Conservation (phyloP, 2,113 vertebrate species). For the Rhadina sibilatrix region DNA sequence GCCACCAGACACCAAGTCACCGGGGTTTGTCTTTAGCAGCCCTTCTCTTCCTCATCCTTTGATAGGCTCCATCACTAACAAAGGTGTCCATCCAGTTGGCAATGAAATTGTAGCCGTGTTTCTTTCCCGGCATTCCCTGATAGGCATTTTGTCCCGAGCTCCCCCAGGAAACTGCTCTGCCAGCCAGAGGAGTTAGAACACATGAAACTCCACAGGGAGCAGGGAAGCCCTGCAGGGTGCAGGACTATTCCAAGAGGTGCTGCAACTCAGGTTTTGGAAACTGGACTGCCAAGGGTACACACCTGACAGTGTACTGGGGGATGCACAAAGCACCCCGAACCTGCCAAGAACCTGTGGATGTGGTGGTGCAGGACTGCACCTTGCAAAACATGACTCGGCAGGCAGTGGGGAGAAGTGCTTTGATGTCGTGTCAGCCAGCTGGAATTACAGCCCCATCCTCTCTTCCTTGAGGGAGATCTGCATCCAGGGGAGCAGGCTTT, state of each 20-base stretch:
- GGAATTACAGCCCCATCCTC: not conserved
- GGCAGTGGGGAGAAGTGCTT: not conserved
- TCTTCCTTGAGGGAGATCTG: not conserved
- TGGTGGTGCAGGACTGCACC: not conserved
- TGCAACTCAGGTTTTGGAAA: not conserved
- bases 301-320: not conserved
- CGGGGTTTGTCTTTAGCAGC: not conserved
- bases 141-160: fast-evolving
- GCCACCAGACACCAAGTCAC: not conserved
- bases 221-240: not conserved
- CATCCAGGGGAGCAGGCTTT: not conserved
- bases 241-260: not conserved
- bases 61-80: not conserved
- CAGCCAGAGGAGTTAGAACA: not conserved
- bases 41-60: not conserved
- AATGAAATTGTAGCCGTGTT: fast-evolving
- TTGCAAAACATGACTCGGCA: not conserved
- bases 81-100: not conserved
- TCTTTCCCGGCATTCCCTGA: not conserved
- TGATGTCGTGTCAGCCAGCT: not conserved
- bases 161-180: not conserved
- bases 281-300: not conserved
- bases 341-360: not conserved
- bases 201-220: not conserved
- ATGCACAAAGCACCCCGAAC: not conserved